phyloP scores from a whole-genome alignment of 2,113 vertebrate genomes.

The Hyaena hyaena region DNA sequence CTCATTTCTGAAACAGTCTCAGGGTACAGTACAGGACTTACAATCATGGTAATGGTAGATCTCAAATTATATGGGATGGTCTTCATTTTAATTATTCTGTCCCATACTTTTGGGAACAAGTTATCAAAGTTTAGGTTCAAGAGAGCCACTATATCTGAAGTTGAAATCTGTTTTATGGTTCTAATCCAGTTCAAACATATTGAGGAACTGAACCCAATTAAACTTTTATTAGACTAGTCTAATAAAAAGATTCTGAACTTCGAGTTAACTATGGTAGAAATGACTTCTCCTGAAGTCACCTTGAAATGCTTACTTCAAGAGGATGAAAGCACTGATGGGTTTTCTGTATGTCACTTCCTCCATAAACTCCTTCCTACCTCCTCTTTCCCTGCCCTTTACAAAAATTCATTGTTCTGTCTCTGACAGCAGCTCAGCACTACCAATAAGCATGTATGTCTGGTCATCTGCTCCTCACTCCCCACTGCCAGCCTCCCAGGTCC shows the following conservation, averaged over 20 bases:
- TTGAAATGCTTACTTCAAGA: constrained; percentile 43
- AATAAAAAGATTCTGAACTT: constrained; percentile 16
- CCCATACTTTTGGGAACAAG: not conserved
- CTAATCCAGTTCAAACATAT: not conserved
- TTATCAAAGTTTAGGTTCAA: constrained; percentile 48
- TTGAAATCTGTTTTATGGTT: constrained; percentile 51
- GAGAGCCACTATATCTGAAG: constrained; percentile 12
- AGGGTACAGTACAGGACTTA: not conserved
- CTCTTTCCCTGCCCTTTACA: not conserved
- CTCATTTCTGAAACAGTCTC: constrained; percentile 8
- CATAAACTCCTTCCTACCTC: not conserved
- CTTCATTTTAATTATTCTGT: constrained; percentile 42
- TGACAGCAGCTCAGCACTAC: not conserved
- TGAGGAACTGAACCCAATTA: constrained; percentile 29
- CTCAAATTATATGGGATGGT: not conserved
- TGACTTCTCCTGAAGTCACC: constrained; percentile 46
- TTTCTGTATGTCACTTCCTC: constrained; percentile 16
- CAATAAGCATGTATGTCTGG: not conserved
- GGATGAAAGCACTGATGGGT: not conserved
- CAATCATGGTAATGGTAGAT: not conserved
- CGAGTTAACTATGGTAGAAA: constrained; percentile 28
- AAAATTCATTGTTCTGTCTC: not conserved
- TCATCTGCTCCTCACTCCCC: not conserved
- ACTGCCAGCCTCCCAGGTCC: not conserved
- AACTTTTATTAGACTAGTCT: constrained; percentile 57